Percentiles rank a stretch among this genome's conserved stretches.
Evolutionary conservation across 2,797 vertebrate species (phyloP).

Genomic region (Chaetodon trifasciatus): DNA sequence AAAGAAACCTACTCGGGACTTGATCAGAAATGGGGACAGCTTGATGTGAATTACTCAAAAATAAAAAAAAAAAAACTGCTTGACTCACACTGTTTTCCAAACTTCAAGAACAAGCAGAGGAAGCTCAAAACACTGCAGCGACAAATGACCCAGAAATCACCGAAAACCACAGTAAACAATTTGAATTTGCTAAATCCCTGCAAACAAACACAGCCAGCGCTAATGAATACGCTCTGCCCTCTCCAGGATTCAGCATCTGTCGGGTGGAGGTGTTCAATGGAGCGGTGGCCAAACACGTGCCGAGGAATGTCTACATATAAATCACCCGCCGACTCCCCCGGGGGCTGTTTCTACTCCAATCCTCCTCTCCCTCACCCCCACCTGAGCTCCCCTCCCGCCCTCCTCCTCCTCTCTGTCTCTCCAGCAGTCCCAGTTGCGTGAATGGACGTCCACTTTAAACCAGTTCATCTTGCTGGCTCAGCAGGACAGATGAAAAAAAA

Average conservation of each 20-base stretch:
- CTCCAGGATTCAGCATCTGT: slow-evolving; percentile 52
- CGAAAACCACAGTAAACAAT: slow-evolving; percentile 35
- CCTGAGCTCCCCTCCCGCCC: not conserved
- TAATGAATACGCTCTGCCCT: slow-evolving; percentile 52
- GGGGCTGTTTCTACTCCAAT: slow-evolving; percentile 40
- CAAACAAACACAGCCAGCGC: slow-evolving; percentile 52
- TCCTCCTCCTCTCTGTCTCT: not conserved
- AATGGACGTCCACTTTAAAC: slow-evolving; percentile 62
- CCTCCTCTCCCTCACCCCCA: slow-evolving; percentile 19
- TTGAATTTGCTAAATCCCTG: slow-evolving; percentile 44
- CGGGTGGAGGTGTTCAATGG: slow-evolving; percentile 72
- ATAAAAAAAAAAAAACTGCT: not conserved
- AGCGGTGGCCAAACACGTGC: slow-evolving; percentile 60
- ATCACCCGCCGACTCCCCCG: slow-evolving; percentile 51
- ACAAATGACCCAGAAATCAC: slow-evolving; percentile 61
- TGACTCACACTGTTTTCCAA: slow-evolving; percentile 7
- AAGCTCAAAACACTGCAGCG: slow-evolving; percentile 34
- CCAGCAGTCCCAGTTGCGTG: slow-evolving; percentile 36
- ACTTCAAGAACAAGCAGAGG: slow-evolving; percentile 23
- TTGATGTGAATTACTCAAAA: slow-evolving; percentile 9
- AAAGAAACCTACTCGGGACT: slow-evolving; percentile 11
- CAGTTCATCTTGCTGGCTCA: slow-evolving; percentile 72
- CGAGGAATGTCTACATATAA: slow-evolving; percentile 71
- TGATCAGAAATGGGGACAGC: slow-evolving; percentile 28
- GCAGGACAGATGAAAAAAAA: slow-evolving; percentile 43